Base-by-base conservation (phyloP, 2,797 vertebrate species). In the Megaceryle alcyon region DNA sequence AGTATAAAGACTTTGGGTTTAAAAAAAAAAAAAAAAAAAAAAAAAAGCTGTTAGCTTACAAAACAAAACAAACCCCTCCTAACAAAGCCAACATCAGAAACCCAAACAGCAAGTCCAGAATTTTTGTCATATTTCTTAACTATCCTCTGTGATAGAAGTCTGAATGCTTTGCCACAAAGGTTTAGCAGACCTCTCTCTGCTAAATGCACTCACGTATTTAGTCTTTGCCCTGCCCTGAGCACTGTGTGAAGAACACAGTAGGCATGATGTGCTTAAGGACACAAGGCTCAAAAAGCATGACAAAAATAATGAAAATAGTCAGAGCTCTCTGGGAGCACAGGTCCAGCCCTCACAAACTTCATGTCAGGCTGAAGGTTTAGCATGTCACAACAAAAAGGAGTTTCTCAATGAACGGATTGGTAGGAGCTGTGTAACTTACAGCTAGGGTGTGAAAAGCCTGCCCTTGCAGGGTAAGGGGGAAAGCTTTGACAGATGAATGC, bases 281-380 rank as follows among this genome's bases (percentile, higher is more conserved):
- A 6, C 0, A 0, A 56, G 4, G 2, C 49, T 83, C 63, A 29
- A 59, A 10, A 68, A 57, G 6, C 28, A 7, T 28, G 21, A 23
- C n/a, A 56, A 20, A 31, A 56, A 56, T n/a, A 10, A 20, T 41
- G 49, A 65, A 56, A 79, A n/a, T 76, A 43, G 18, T 39, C 46
- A 49, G 65, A 31, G 22, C 5, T 54, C 35, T 39, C 14, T 63
- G 43, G 28, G 33, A 56, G 8, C 46, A 39, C n/a, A 14, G 46
- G 37, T 86, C 70, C 39, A 89, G 54, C 46, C 39, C 59, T 25
- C n/a, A 4, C 3, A 5, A 71, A 37, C 33, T 15, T 59, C 13
- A 4, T 9, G 11, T n/a, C 49, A 57, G 68, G 48, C 39, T 82
- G 25, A 61, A 68, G 37, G 49, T 88, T 94, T 64, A 85, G 37